A percentile compares a stretch with the other conserved stretches of the same genome.
phyloP scores from a whole-genome alignment of 1,140 invertebrate genomes.

The Cyclina sinensis region DNA sequence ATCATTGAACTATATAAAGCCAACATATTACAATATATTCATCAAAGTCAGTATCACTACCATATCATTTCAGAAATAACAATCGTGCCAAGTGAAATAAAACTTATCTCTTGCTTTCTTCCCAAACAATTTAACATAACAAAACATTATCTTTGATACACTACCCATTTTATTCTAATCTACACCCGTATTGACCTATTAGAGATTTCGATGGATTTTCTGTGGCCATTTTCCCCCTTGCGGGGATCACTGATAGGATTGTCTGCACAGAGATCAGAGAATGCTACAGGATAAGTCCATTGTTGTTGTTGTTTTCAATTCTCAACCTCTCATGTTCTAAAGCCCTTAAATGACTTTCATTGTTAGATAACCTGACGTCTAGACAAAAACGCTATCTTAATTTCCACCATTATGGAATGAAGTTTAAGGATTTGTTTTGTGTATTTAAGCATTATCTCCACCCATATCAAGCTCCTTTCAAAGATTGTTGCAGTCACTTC shows the following conservation, averaged over 20 bases:
- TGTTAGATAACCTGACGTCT: constrained; percentile 49
- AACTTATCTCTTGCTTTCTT: constrained; percentile 41
- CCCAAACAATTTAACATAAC: constrained; percentile 49
- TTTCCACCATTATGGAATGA: background rate
- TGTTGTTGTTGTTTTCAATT: constrained; percentile 29
- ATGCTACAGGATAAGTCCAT: constrained; percentile 30
- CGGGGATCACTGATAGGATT: background rate
- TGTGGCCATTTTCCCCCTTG: constrained; percentile 31
- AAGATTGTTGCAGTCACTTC: background rate
- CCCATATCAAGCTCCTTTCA: background rate
- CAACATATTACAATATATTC: constrained; percentile 23
- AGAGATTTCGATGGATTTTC: constrained; percentile 47
- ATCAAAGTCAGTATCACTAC: background rate
- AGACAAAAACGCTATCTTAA: constrained; percentile 27
- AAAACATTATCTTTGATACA: constrained; percentile 53
- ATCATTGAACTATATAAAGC: constrained; percentile 23
- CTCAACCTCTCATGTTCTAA: constrained; percentile 4
- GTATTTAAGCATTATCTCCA: constrained; percentile 35
- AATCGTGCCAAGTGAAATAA: constrained; percentile 55
- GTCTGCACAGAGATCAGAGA: constrained; percentile 14
- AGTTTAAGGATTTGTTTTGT: constrained; percentile 7
- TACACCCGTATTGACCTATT: constrained; percentile 61
- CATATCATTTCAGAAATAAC: constrained; percentile 46
- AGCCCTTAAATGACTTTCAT: constrained; percentile 61
- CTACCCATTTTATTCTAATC: constrained; percentile 51